Evolutionary conservation across 2,113 vertebrate genomes (phyloP), one percentile per base, ranked within the genome.

Genomic region (Dasyprocta punctata): DNA sequence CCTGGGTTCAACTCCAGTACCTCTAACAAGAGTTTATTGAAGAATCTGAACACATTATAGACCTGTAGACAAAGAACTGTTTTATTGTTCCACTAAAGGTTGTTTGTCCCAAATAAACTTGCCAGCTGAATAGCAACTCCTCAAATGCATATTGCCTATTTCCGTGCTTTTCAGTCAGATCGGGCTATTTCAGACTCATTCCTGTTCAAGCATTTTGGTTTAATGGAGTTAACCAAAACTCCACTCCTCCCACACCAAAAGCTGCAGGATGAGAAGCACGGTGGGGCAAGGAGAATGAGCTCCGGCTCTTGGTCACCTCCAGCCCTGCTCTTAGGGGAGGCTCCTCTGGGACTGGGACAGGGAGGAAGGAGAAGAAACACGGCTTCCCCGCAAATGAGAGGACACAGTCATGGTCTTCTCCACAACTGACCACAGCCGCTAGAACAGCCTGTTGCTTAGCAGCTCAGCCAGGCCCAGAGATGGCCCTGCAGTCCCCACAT

Each of bases 131-230:
- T 2, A 86, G 52, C n/a, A 86, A 47, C 2, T 84, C 63, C 71
- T 28, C 71, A 73, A 81, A 84, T 61, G 84, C 26, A 41, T 81
- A 30, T 60, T 67, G 17, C 54, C 5, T 69, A 44, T 44, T 69
- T 73, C 63, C 14, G 28, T 67, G 36, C 9, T 88, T 94, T 96
- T 89, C 36, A 92, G 17, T n/a, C n/a, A 85, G 61, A 41, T n/a
- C 22, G 3, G 19, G 0, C 52, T 89, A n/a, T 52, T 82, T 81
- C n/a, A 58, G 80, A 95, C 19, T 96, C 65, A 77, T 22, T 75
- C 24, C 16, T 69, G 14, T 67, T 87, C 60, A 49, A 63, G 85
- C 13, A 33, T 52, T 61, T 65, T 17, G 28, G 33, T 36, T 82
- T 22, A 41, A 88, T 17, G 75, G n/a, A 75, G 71, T 77, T 33